Conservation (phyloP, 2,113 vertebrate genomes). For the Perca flavescens region DNA sequence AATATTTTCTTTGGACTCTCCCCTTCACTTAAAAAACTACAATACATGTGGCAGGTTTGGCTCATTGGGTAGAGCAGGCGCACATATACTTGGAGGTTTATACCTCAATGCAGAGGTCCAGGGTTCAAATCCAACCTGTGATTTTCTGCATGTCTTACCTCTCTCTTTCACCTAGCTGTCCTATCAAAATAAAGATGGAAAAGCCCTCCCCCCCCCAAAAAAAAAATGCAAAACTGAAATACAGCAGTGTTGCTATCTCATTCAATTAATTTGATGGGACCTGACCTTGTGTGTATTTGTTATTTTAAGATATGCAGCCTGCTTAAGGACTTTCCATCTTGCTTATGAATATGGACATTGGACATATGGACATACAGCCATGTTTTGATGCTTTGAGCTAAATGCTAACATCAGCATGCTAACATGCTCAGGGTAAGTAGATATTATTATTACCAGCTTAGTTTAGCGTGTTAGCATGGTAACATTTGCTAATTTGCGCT, state of each 20-base stretch:
- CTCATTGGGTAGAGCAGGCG: too few species aligned
- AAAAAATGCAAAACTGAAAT: too few species aligned
- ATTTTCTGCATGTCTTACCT: too few species aligned
- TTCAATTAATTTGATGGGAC: neutral
- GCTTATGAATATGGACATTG: neutral
- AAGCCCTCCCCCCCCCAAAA: too few species aligned
- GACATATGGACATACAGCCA: neutral
- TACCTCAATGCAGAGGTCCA: too few species aligned
- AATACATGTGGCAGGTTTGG: too few species aligned
- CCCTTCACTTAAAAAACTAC: neutral
- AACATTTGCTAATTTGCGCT: neutral
- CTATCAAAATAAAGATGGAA: too few species aligned
- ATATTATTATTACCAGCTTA: neutral
- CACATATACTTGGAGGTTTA: too few species aligned
- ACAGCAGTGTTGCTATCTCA: neutral
- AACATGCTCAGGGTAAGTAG: neutral
- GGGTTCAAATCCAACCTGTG: too few species aligned
- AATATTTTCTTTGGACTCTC: neutral
- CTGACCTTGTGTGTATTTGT: constrained; percentile 2
- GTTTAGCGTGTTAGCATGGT: neutral
- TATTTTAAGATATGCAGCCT: neutral
- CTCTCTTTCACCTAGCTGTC: too few species aligned
- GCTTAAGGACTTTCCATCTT: neutral
- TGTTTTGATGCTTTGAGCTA: neutral
- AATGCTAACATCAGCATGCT: neutral